Percentiles rank a stretch among this genome's conserved stretches.
Evolutionary conservation across 1,140 invertebrate species (phyloP).

Genomic region (Diabrotica virgifera): DNA sequence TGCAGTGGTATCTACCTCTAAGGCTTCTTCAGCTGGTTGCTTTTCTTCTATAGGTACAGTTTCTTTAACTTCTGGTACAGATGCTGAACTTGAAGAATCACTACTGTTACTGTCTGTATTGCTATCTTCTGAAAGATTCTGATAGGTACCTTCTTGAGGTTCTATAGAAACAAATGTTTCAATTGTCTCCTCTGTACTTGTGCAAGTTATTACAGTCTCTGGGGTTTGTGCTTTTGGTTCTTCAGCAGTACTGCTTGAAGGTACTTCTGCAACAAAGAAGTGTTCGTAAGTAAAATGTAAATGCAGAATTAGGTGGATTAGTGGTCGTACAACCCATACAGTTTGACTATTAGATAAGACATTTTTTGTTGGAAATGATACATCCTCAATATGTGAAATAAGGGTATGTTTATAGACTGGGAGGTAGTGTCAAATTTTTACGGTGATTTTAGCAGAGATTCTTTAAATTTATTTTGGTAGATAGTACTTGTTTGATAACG

Average conservation of each 20-base stretch:
- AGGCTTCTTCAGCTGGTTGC: background rate
- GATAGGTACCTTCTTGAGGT: background rate
- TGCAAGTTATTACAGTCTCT: conserved; percentile 35
- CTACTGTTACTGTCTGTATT: background rate
- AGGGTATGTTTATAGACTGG: too few species aligned
- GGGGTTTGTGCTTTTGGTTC: conserved; percentile 19
- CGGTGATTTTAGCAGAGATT: too few species aligned
- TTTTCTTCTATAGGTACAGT: conserved; percentile 30
- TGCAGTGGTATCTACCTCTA: too few species aligned
- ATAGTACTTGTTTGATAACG: too few species aligned
- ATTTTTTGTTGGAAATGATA: too few species aligned
- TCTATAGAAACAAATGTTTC: conserved; percentile 35
- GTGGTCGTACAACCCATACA: too few species aligned
- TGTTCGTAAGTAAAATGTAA: too few species aligned
- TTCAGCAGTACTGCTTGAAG: conserved; percentile 13
- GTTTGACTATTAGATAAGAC: too few species aligned
- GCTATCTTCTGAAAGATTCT: background rate
- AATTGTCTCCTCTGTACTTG: conserved; percentile 25
- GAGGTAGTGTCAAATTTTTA: too few species aligned
- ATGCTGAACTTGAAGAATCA: background rate
- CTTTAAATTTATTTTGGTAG: too few species aligned
- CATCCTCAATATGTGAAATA: too few species aligned
- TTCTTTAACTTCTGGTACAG: conserved; percentile 22
- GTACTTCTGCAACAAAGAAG: conserved; percentile 12
- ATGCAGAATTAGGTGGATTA: too few species aligned